Conservation (phyloP, 2,113 vertebrate genomes). For the Eubucco bourcierii region DNA sequence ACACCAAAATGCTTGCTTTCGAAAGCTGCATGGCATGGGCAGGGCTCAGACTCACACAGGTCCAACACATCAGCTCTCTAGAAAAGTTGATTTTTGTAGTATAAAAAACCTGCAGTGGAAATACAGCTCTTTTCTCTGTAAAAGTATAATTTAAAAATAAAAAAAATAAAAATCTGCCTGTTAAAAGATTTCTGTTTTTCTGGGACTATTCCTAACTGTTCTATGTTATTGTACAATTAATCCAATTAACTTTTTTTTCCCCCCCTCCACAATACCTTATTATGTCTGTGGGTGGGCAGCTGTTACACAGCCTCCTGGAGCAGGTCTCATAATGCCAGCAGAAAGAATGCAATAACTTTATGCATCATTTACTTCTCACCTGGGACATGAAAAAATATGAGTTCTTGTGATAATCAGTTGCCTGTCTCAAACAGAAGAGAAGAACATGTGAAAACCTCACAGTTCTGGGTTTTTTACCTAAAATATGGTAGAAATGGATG, state of each 20-base stretch:
- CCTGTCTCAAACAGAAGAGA: neutral
- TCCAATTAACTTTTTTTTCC: neutral
- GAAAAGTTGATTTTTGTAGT: neutral
- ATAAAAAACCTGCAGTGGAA: neutral
- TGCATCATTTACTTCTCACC: neutral
- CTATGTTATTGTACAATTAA: neutral
- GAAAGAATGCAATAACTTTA: neutral
- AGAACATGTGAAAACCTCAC: neutral
- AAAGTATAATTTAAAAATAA: neutral
- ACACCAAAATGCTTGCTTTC: neutral
- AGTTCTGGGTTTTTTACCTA: neutral
- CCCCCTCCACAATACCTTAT: neutral
- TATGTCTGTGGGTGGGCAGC: neutral
- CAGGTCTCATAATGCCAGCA: neutral
- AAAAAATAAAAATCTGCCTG: neutral
- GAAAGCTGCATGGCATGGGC: neutral
- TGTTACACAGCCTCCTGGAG: neutral
- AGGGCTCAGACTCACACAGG: neutral
- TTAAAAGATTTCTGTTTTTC: neutral
- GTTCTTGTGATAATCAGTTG: neutral
- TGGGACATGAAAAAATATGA: neutral
- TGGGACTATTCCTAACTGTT: neutral
- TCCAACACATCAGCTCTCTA: neutral
- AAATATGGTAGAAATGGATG: neutral
- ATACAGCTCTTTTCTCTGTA: neutral